phyloP scores from a whole-genome alignment of 92 coral and sea anemone species.

The Porites divaricata region DNA sequence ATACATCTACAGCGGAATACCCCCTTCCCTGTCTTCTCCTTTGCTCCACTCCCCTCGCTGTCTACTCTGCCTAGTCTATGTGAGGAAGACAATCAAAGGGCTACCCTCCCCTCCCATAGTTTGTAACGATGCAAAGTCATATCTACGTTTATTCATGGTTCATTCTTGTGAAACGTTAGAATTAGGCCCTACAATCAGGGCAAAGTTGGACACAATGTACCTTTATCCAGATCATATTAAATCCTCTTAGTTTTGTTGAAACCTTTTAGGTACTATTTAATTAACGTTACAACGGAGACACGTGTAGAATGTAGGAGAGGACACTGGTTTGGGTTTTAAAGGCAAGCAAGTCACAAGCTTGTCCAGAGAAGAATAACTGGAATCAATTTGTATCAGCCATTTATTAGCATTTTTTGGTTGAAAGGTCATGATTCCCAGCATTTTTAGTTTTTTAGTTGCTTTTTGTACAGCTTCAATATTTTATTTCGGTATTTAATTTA shows the following conservation, averaged over 20 bases:
- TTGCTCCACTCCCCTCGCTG: no score
- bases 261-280: not conserved
- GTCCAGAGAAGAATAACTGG: not conserved
- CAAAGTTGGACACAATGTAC: not conserved
- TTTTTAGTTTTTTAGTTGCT: not conserved
- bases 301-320: slow-evolving; percentile 1
- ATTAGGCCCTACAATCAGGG: no score
- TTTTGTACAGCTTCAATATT: slow-evolving; percentile 3
- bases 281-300: not conserved
- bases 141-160: no score
- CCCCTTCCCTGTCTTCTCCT: no score
- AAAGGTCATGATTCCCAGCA: not conserved
- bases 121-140: no score
- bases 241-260: no score
- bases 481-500: slow-evolving; percentile 5
- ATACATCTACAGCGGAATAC: no score
- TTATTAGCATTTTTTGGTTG: not conserved
- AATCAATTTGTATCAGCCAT: not conserved
- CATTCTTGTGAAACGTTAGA: no score
- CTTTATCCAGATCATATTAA: not conserved
- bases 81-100: no score
- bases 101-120: no score
- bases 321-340: not conserved
- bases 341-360: not conserved
- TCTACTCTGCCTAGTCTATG: no score